A percentile compares a stretch with the other conserved stretches of the same genome.
Conservation (phyloP, 1,140 invertebrate species). For the Lamellibrachia luymesi region DNA sequence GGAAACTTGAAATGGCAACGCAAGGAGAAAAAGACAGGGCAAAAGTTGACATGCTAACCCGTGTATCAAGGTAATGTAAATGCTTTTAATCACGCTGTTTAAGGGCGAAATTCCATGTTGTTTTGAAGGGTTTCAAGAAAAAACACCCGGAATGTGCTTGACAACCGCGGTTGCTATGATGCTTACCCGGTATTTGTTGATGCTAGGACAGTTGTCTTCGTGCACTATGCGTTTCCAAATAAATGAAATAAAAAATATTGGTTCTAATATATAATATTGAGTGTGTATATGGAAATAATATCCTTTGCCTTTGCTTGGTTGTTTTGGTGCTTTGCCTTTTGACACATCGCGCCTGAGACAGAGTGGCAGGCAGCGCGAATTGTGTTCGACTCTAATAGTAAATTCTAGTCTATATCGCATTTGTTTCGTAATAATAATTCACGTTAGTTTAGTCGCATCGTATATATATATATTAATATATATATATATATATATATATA, state of each 20-base stretch:
- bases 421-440: too few relatives aligned
- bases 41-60: not conserved
- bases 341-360: not conserved
- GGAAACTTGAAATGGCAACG: not conserved
- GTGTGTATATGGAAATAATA: too few relatives aligned
- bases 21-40: not conserved
- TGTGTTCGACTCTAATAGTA: too few relatives aligned
- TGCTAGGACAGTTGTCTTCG: not conserved
- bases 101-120: not conserved
- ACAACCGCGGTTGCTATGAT: not conserved
- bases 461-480: too few relatives aligned
- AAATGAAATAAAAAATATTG: not conserved
- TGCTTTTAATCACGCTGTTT: not conserved
- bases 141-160: not conserved
- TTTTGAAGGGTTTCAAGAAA: not conserved
- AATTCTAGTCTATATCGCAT: too few relatives aligned
- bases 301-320: too few relatives aligned
- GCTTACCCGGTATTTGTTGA: not conserved
- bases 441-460: too few relatives aligned
- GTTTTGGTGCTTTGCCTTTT: not conserved
- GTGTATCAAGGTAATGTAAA: not conserved
- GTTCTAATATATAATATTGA: not conserved
- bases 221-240: not conserved
- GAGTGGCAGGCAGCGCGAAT: too few relatives aligned
- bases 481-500: too few relatives aligned